Evolutionary conservation across 1,140 invertebrate genomes (phyloP).

Genomic region (Drosophila malerkotliana): DNA sequence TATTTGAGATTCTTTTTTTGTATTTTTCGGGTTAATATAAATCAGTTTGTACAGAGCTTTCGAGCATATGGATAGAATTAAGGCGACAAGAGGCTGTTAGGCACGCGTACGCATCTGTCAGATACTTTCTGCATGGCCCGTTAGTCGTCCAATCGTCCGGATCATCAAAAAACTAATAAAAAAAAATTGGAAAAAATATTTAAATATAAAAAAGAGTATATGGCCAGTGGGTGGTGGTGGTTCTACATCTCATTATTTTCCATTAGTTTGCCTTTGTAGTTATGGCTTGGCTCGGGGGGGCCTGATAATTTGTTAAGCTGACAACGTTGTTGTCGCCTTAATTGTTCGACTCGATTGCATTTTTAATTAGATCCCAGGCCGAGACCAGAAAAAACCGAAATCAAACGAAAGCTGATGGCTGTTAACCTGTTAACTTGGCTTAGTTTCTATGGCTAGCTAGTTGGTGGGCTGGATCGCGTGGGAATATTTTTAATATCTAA

Average conservation of each 20-base stretch:
- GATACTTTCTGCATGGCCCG: conserved; percentile 62
- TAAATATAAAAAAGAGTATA: neutral
- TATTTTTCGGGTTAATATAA: conserved; percentile 73
- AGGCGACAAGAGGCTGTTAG: conserved; percentile 10
- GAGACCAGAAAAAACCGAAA: conserved; percentile 22
- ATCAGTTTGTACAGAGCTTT: conserved; percentile 52
- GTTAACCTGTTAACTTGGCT: conserved; percentile 41
- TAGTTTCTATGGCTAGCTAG: conserved; percentile 23
- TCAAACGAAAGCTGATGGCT: conserved; percentile 33
- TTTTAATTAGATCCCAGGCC: conserved; percentile 53
- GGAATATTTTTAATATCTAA: conserved; percentile 35
- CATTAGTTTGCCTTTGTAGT: conserved; percentile 12
- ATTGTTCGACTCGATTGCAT: conserved; percentile 57
- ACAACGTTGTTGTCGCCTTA: conserved; percentile 17
- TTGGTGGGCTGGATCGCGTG: conserved; percentile 17
- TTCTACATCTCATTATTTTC: conserved; percentile 5
- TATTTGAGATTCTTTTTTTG: conserved; percentile 1
- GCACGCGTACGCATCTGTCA: conserved; percentile 68
- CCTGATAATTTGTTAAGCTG: conserved; percentile 41
- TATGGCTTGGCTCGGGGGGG: neutral
- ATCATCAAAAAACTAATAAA: conserved; percentile 22
- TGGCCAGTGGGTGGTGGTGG: neutral
- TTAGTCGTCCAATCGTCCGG: conserved; percentile 61
- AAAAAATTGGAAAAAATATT: conserved; percentile 6
- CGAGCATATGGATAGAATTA: conserved; percentile 6